Conservation (phyloP, 2,113 vertebrate species). For the Oryzias curvinotus region DNA sequence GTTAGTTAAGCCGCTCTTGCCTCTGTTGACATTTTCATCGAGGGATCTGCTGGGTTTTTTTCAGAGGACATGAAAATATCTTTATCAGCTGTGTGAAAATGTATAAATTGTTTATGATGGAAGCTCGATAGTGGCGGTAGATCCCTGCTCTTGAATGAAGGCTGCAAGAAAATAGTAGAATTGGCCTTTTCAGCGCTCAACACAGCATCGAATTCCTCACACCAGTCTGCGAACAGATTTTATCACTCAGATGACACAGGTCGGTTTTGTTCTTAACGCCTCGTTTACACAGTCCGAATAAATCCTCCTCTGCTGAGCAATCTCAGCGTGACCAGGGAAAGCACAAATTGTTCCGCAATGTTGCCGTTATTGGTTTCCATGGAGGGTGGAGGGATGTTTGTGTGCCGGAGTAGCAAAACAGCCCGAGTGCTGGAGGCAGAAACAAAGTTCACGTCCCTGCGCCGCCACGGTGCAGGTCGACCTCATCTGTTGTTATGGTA, state of each 20-base stretch:
- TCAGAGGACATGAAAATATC: conserved; percentile 49
- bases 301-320: conserved; percentile 31
- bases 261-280: conserved; percentile 46
- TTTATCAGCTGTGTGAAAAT: conserved; percentile 34
- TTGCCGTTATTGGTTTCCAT: conserved; percentile 7
- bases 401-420: conserved; percentile 34
- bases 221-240: conserved; percentile 13
- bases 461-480: conserved; percentile 52
- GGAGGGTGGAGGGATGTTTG: conserved; percentile 23
- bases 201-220: conserved; percentile 9
- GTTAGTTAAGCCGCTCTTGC: conserved; percentile 65
- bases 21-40: conserved; percentile 26
- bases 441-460: conserved; percentile 65
- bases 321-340: conserved; percentile 18
- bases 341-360: background rate
- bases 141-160: conserved; percentile 18
- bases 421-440: conserved; percentile 53
- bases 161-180: conserved; percentile 28
- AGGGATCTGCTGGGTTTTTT: conserved; percentile 34
- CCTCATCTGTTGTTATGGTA: conserved; percentile 73
- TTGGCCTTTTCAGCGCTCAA: conserved; percentile 34
- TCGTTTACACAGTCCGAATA: conserved; percentile 32
- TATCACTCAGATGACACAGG: conserved; percentile 45
- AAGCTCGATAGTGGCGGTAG: conserved; percentile 32
- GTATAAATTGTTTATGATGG: conserved; percentile 49